These are phyloP conservation scores for Myiotriccus ornatus DNA, from an alignment of 2,797 vertebrate species.

Conservation along the genomic window DNA sequence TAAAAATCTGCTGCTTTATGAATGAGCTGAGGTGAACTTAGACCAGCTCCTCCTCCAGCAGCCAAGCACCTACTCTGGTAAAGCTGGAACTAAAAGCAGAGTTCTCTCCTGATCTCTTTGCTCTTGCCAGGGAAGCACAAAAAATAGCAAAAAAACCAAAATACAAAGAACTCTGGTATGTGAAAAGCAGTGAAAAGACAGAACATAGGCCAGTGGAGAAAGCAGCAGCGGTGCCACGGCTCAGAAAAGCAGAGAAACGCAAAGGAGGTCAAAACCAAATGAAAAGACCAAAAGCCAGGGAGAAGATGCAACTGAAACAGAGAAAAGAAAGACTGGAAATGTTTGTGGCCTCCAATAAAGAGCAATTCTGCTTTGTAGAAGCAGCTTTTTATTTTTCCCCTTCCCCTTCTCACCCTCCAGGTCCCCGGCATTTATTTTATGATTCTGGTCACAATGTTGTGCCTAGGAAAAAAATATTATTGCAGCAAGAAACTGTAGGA, in stretches of 20 bases:
- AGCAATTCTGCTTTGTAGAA: background rate
- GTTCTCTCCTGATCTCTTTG: background rate
- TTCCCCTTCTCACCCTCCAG: background rate
- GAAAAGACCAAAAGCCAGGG: background rate
- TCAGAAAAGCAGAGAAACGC: background rate
- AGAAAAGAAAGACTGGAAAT: background rate
- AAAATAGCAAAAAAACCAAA: background rate
- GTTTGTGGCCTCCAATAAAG: background rate
- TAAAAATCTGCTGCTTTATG: background rate
- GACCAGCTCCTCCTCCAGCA: background rate
- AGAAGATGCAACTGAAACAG: background rate
- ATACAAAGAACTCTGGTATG: background rate
- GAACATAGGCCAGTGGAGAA: background rate
- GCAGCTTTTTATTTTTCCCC: background rate
- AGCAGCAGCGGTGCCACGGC: background rate
- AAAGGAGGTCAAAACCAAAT: background rate
- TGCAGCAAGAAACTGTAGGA: background rate
- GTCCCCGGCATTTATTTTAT: background rate
- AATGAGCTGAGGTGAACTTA: background rate
- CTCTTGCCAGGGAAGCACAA: background rate
- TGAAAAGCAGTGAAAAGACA: background rate
- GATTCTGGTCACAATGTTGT: background rate
- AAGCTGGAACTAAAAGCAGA: background rate
- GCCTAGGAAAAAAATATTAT: background rate
- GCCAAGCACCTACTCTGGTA: background rate